Percentiles rank a stretch among this genome's conserved stretches.
phyloP scores from a whole-genome alignment of 2,113 vertebrate genomes.

The Ariopsis seemanni region DNA sequence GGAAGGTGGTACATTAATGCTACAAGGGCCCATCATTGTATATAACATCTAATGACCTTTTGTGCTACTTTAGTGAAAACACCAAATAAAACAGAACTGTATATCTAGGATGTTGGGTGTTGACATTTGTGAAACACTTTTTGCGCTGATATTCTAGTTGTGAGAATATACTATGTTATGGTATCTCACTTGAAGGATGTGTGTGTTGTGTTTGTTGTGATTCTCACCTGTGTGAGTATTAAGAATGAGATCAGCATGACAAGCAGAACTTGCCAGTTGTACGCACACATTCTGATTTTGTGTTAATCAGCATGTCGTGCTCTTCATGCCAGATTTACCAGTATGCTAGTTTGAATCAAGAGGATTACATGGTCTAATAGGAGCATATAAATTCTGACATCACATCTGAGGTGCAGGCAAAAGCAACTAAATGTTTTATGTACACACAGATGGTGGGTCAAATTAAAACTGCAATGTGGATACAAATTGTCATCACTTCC shows the following conservation, averaged over 20 bases:
- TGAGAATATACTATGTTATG: no score
- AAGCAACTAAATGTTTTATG: not conserved
- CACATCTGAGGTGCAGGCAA: not conserved
- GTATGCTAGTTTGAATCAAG: not conserved
- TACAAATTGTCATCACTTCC: not conserved
- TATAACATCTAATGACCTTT: not conserved
- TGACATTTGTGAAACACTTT: not conserved
- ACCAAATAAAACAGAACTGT: not conserved
- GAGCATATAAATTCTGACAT: not conserved
- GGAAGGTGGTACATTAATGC: not conserved
- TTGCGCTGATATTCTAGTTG: not conserved
- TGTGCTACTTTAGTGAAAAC: not conserved
- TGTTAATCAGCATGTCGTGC: conserved; percentile 2
- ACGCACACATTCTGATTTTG: not conserved
- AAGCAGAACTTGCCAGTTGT: not conserved
- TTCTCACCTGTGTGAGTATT: not conserved
- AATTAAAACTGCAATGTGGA: not conserved
- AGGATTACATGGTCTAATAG: not conserved
- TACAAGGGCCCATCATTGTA: not conserved
- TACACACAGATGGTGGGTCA: not conserved
- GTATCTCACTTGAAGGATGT: not conserved
- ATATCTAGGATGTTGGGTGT: not conserved
- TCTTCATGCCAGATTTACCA: conserved; percentile 5
- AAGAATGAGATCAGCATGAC: not conserved
- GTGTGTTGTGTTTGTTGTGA: not conserved